These are phyloP conservation scores for Chironomus riparius DNA, from an alignment of 2,888 invertebrate genomes.

Conservation along the genomic window DNA sequence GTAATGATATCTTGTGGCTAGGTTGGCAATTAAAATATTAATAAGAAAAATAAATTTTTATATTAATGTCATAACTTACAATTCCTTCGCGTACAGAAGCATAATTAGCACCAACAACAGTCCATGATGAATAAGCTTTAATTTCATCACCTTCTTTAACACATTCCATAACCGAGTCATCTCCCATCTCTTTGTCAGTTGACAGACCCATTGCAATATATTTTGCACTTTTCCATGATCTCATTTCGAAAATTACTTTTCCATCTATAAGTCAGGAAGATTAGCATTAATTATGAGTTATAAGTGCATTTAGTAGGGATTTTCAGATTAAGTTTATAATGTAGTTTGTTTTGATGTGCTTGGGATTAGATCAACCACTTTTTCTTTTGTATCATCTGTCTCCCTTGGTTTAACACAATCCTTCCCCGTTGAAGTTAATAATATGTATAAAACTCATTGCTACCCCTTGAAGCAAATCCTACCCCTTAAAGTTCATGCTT, in stretches of 20 bases:
- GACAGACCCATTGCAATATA: constrained; percentile 68
- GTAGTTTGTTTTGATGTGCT: no score
- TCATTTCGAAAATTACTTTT: constrained; percentile 54
- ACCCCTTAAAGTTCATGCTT: no score
- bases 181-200: constrained; percentile 61
- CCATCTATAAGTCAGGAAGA: not conserved
- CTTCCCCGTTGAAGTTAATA: no score
- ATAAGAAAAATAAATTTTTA: not conserved
- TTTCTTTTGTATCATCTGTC: no score
- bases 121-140: constrained; percentile 59
- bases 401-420: no score
- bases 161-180: constrained; percentile 76
- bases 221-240: constrained; percentile 46
- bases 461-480: no score
- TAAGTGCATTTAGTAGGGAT: no score
- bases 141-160: constrained; percentile 54
- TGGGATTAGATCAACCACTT: no score
- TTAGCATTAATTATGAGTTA: not conserved
- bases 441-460: no score
- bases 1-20: constrained; percentile 58
- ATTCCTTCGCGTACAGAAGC: constrained; percentile 36
- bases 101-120: constrained; percentile 44
- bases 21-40: constrained; percentile 29
- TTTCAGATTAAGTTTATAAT: no score
- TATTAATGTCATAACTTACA: constrained; percentile 32